phyloP scores from a whole-genome alignment of 2,113 vertebrate genomes.

The Lathamus discolor region DNA sequence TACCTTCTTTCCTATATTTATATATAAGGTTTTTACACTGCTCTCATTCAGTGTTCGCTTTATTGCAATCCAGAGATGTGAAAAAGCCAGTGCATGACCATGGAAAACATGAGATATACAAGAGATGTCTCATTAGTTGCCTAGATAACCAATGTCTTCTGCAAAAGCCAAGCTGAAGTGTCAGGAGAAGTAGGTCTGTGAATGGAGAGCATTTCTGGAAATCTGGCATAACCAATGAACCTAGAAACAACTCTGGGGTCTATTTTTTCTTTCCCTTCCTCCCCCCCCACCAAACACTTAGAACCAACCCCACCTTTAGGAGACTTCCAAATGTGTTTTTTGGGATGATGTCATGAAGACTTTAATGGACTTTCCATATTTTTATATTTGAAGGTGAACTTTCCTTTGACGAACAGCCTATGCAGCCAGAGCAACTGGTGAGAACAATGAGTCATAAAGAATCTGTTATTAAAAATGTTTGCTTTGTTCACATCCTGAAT shows the following conservation, averaged over 20 bases:
- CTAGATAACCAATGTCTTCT: background rate
- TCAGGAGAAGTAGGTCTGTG: background rate
- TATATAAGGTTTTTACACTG: background rate
- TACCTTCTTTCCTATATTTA: background rate
- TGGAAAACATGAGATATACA: background rate
- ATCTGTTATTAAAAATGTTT: constrained; percentile 40
- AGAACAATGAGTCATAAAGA: constrained; percentile 58
- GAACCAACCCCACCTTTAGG: background rate
- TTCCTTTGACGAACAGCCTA: background rate
- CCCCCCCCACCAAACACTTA: fast-evolving
- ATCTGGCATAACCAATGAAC: background rate
- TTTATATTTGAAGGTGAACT: constrained; percentile 16
- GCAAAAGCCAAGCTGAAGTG: background rate
- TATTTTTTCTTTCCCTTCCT: fast-evolving
- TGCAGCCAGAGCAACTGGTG: background rate
- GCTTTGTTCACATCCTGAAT: constrained; percentile 58
- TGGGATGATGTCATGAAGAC: background rate
- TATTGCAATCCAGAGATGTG: no score
- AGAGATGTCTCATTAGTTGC: background rate
- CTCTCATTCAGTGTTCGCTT: background rate
- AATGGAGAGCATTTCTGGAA: background rate
- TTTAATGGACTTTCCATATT: background rate
- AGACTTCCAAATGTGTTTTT: background rate
- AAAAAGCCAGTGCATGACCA: background rate
- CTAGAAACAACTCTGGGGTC: background rate